Percentiles rank a stretch among this genome's conserved stretches.
These are phyloP conservation scores for Terrapene triunguis DNA, from an alignment of 2,113 vertebrate species.

Conservation along the genomic window DNA sequence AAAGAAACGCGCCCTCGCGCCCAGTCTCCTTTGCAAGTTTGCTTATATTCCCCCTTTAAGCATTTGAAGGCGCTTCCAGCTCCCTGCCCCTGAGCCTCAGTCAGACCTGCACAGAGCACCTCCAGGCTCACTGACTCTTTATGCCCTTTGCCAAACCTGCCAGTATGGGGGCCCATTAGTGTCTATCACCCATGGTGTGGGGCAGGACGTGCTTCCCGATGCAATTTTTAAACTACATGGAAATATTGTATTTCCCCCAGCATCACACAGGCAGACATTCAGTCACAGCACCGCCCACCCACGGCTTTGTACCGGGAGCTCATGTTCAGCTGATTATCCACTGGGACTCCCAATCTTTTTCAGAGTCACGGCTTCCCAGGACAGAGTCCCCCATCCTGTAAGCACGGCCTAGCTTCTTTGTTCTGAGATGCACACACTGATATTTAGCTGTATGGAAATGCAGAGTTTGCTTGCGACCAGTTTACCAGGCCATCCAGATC, in stretches of 20 bases:
- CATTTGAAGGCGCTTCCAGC: not conserved
- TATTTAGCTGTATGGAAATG: not conserved
- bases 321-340: not conserved
- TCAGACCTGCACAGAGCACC: not conserved
- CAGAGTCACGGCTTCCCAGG: not conserved
- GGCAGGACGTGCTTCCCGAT: not conserved
- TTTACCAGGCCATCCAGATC: not conserved
- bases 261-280: not conserved
- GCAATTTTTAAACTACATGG: not conserved
- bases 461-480: not conserved
- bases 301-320: not conserved
- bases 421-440: not conserved
- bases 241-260: not conserved
- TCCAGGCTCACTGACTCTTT: not conserved
- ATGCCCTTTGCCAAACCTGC: not conserved
- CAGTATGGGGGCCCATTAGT: not conserved
- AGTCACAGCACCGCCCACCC: not conserved
- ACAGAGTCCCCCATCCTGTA: not conserved
- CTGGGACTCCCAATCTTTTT: not conserved
- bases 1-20: not conserved
- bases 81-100: not conserved
- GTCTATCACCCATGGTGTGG: not conserved
- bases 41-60: not conserved
- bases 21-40: fast-evolving
- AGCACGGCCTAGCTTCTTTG: not conserved